Conservation (phyloP, 2,888 invertebrate genomes). For the Orchestes rusci region DNA sequence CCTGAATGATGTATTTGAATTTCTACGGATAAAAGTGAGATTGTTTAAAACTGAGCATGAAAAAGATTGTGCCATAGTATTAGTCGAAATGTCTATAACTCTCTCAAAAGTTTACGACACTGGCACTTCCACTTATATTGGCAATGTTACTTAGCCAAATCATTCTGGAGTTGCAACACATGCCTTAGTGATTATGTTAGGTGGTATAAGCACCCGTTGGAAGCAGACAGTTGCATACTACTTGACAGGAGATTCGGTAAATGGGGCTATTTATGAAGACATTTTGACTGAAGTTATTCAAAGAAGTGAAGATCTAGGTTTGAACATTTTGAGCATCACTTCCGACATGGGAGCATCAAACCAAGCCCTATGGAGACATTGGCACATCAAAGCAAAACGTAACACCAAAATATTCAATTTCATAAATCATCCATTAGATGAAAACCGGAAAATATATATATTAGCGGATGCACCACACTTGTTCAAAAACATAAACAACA, state of each 20-base stretch:
- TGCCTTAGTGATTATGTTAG: slow-evolving; percentile 32
- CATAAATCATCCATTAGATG: slow-evolving; percentile 25
- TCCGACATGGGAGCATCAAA: slow-evolving; percentile 32
- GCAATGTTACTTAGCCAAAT: slow-evolving; percentile 23
- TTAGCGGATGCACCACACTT: too few species aligned
- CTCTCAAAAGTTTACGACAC: slow-evolving; percentile 20
- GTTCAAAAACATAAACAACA: too few species aligned
- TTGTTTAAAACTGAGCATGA: too few species aligned
- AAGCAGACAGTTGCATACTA: slow-evolving; percentile 32
- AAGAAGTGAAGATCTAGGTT: slow-evolving; percentile 19
- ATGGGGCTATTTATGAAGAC: slow-evolving; percentile 23
- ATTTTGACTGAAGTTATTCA: slow-evolving; percentile 25
- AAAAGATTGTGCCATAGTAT: slow-evolving; percentile 11
- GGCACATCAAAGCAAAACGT: slow-evolving; percentile 20
- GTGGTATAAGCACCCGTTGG: slow-evolving; percentile 29
- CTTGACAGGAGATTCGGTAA: slow-evolving; percentile 29
- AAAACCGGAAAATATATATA: too few species aligned
- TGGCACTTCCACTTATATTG: slow-evolving; percentile 24
- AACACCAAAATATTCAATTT: slow-evolving; percentile 8
- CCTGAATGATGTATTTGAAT: too few species aligned
- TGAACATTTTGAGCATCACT: slow-evolving; percentile 26
- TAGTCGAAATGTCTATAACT: slow-evolving; percentile 26
- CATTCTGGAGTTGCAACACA: slow-evolving; percentile 26
- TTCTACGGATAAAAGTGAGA: too few species aligned
- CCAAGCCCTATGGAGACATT: slow-evolving; percentile 28